Conservation (phyloP, 2,113 vertebrate species). For the Scolopax mira region DNA sequence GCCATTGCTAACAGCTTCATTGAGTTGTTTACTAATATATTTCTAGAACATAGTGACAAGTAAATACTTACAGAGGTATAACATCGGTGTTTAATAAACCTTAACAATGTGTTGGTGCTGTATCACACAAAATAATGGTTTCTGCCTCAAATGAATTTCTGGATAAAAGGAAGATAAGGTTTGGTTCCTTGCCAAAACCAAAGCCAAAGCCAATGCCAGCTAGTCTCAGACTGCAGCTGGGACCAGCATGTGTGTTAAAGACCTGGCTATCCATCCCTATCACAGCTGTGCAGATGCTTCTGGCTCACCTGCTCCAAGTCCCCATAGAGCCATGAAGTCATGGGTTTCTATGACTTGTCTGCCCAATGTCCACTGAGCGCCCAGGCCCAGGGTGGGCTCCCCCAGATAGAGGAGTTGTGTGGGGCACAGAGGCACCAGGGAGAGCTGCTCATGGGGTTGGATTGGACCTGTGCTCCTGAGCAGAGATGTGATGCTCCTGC, state of each 20-base stretch:
- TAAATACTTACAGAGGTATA: neutral
- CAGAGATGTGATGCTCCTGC: neutral
- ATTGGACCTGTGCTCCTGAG: neutral
- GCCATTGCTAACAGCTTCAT: neutral
- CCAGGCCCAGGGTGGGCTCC: neutral
- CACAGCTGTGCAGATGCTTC: neutral
- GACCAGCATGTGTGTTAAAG: rapidly evolving
- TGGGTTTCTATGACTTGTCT: neutral
- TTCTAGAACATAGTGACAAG: neutral
- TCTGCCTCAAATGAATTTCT: neutral
- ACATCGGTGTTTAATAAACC: neutral
- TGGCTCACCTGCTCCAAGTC: neutral
- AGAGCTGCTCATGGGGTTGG: rapidly evolving
- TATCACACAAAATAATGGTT: neutral
- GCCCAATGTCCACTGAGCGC: rapidly evolving
- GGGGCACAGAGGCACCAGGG: rapidly evolving
- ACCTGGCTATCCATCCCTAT: neutral
- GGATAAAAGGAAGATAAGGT: neutral
- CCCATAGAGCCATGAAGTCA: neutral
- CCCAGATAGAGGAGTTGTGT: rapidly evolving
- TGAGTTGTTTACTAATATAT: neutral
- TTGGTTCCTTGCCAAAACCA: neutral
- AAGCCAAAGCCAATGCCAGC: neutral
- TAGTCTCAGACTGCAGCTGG: neutral
- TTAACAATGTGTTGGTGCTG: neutral